Evolutionary conservation across 1,140 invertebrate species (phyloP).

Genomic region (Asobara japonica): DNA sequence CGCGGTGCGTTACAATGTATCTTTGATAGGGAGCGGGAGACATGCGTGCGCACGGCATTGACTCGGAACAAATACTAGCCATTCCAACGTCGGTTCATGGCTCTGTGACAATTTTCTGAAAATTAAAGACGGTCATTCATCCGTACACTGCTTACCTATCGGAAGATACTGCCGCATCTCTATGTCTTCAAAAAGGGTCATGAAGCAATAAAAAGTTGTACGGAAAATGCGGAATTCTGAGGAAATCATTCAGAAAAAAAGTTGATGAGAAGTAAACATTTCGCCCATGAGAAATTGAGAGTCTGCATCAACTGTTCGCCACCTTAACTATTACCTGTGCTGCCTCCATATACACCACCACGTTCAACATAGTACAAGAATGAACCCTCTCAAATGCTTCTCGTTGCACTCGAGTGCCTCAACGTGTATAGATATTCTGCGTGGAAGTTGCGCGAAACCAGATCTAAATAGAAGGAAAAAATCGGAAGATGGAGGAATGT

Average conservation of each 20-base stretch:
- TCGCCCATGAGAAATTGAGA: neutral
- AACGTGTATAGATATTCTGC: neutral
- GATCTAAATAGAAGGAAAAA: constrained; percentile 1
- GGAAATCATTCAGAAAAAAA: neutral
- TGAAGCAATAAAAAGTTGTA: too few relatives aligned
- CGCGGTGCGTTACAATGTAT: too few relatives aligned
- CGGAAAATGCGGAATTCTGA: too few relatives aligned
- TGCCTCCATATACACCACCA: neutral
- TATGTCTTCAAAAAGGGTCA: too few relatives aligned
- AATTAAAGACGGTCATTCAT: too few relatives aligned
- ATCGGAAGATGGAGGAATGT: neutral
- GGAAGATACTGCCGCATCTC: too few relatives aligned
- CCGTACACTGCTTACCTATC: too few relatives aligned
- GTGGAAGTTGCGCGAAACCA: neutral
- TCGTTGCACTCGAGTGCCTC: neutral
- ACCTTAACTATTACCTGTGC: neutral
- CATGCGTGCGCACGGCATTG: too few relatives aligned
- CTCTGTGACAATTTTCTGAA: too few relatives aligned
- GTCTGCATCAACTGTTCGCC: neutral
- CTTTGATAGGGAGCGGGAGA: too few relatives aligned
- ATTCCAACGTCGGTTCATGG: too few relatives aligned
- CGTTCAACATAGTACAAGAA: neutral
- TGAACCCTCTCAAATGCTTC: constrained; percentile 7
- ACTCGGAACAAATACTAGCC: too few relatives aligned
- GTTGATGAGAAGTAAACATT: neutral